Evolutionary conservation across 1,140 invertebrate genomes (phyloP), one percentile per base, ranked within the genome.

Genomic region (Caenorhabditis remanei): DNA sequence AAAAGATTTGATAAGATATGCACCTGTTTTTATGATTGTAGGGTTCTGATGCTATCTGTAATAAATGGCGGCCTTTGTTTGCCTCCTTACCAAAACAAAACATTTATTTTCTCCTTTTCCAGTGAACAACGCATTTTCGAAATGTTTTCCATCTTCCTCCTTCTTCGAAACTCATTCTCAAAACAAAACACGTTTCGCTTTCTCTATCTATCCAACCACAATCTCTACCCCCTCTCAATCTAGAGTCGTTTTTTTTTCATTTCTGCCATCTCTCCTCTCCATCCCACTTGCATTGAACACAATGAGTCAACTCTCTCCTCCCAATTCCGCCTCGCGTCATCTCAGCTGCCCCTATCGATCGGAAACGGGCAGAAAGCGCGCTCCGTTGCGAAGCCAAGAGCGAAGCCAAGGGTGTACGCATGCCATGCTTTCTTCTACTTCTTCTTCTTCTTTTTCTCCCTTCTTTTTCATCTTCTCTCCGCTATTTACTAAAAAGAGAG

Each of bases 231-330:
- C 83, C 32, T 58, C 16, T 13, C 53, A 11, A 19, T 58, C 21
- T n/a, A 11, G 21, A 53, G 48, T 41, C 13, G 40, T 84, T 63
- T 84, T 63, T 63, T 63, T 6, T 46, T 58, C 6, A 24, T 53
- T 46, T 41, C 55, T 53, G 32, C 55, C 19, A 11, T 41, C 50
- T 32, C 55, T 16, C 21, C 50, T 19, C 11, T 75, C 67, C 67
- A 41, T 75, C 46, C 50, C 48, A 21, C 55, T n/a, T 48, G 14
- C 58, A 40, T 41, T 11, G 40, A 41, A 61, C 83, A 61, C 83
- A 58, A 63, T 58, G 83, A 84, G 83, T 84, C 83, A 84, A 63
- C 55, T 84, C 32, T 40, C 84, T 61, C 61, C 61, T 21, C 48
- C 55, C 53, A 11, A 46, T 21, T 7, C 53, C 13, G 16, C 55